Conservation (phyloP, 2,797 vertebrate species). For the Lepus oiostolus region DNA sequence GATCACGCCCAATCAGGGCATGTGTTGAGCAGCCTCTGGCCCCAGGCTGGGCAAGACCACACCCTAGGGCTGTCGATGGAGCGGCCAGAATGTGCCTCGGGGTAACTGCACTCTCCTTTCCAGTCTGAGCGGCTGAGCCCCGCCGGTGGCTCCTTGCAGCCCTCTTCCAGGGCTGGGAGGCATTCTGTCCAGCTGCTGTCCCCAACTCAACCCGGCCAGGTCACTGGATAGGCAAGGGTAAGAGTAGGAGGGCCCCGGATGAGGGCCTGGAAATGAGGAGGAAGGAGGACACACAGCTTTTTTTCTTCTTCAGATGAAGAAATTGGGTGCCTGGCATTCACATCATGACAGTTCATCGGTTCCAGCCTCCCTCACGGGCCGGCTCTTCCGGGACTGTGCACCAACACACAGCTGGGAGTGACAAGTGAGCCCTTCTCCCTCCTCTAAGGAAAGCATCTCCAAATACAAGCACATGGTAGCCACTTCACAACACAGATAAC, state of each 20-base stretch:
- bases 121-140: background rate
- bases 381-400: background rate
- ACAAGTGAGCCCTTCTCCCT: background rate
- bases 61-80: too few relatives aligned
- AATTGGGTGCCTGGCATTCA: background rate
- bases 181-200: too few relatives aligned
- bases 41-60: fast-evolving
- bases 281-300: background rate
- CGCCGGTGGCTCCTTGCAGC: background rate
- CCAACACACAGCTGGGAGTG: background rate
- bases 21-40: background rate
- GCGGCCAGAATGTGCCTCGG: fast-evolving
- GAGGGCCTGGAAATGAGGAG: background rate
- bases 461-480: fast-evolving
- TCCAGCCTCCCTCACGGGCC: background rate
- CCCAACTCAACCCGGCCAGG: too few relatives aligned
- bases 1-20: background rate
- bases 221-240: background rate
- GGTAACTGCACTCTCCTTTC: background rate
- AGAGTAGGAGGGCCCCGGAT: background rate
- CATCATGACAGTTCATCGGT: background rate
- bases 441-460: background rate
- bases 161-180: background rate
- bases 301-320: background rate
- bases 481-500: background rate